A percentile compares a stretch with the other conserved stretches of the same genome.
These are phyloP conservation scores for Hippolais icterina DNA, from an alignment of 2,113 vertebrate genomes.

Conservation along the genomic window DNA sequence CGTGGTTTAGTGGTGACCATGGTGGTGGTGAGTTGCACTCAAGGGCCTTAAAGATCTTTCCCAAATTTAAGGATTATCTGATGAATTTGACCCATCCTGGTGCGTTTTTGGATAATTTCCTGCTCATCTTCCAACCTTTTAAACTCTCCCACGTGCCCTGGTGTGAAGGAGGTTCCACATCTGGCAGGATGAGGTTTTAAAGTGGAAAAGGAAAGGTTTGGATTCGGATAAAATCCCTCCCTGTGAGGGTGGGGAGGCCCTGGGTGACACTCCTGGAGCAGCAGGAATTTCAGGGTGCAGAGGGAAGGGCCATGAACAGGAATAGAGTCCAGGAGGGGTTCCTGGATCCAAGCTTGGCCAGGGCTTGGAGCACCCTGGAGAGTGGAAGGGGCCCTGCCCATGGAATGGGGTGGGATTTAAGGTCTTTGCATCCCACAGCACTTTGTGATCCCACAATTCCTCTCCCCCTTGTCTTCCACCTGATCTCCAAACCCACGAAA, in stretches of 20 bases:
- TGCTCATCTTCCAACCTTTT: not conserved
- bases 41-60: not conserved
- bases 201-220: not conserved
- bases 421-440: not conserved
- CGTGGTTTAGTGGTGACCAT: accelerated
- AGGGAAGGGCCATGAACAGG: no score
- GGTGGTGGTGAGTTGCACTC: not conserved
- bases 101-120: not conserved
- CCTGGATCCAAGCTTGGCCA: not conserved
- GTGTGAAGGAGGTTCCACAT: not conserved
- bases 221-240: not conserved
- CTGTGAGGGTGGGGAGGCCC: not conserved
- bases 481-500: not conserved
- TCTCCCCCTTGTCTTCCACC: not conserved
- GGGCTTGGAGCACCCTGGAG: not conserved
- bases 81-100: not conserved
- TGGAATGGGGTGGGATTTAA: not conserved
- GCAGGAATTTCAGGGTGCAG: not conserved
- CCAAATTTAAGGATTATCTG: not conserved
- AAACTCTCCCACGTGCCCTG: accelerated
- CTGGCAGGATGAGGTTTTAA: not conserved
- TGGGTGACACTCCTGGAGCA: not conserved
- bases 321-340: no score
- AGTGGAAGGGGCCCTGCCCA: not conserved
- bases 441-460: not conserved